Conservation (phyloP, 2,113 vertebrate species). For the Austrofundulus limnaeus region DNA sequence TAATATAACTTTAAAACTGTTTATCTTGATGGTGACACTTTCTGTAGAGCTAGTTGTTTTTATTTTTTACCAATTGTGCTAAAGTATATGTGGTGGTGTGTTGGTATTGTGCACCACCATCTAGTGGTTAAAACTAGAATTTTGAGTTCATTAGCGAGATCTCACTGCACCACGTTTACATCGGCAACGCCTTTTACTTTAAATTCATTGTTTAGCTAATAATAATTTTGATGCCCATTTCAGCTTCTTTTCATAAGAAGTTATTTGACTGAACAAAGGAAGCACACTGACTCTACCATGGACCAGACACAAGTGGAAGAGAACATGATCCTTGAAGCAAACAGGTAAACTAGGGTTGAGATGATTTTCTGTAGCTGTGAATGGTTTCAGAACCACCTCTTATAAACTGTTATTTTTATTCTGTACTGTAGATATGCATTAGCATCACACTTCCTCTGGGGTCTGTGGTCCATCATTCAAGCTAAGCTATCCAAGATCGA, state of each 20-base stretch:
- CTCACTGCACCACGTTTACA: not conserved
- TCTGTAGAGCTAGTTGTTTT: too few species aligned
- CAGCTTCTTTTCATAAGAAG: conserved; percentile 88
- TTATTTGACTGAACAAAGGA: conserved; percentile 81
- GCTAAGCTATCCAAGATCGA: conserved; percentile 92
- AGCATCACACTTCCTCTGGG: conserved; percentile 95
- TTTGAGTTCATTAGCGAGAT: not conserved
- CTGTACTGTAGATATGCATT: conserved; percentile 81
- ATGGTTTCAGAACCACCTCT: not conserved
- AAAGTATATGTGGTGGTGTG: not conserved
- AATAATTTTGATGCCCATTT: conserved; percentile 9
- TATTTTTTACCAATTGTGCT: too few species aligned
- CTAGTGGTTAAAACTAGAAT: conserved; percentile 44
- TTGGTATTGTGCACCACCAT: conserved; percentile 31
- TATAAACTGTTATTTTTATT: not conserved
- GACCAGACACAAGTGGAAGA: conserved; percentile 80
- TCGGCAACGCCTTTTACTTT: not conserved
- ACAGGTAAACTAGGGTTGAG: conserved; percentile 69
- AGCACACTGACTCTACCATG: not conserved
- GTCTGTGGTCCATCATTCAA: conserved; percentile 93
- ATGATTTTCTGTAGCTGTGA: not conserved
- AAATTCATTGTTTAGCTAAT: not conserved
- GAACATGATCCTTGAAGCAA: conserved; percentile 84
- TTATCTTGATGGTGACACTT: too few species aligned
- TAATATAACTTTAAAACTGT: too few species aligned